A percentile compares a stretch with the other conserved stretches of the same genome.
Conservation (phyloP, 2,797 vertebrate species). For the Etheostoma nigrum region DNA sequence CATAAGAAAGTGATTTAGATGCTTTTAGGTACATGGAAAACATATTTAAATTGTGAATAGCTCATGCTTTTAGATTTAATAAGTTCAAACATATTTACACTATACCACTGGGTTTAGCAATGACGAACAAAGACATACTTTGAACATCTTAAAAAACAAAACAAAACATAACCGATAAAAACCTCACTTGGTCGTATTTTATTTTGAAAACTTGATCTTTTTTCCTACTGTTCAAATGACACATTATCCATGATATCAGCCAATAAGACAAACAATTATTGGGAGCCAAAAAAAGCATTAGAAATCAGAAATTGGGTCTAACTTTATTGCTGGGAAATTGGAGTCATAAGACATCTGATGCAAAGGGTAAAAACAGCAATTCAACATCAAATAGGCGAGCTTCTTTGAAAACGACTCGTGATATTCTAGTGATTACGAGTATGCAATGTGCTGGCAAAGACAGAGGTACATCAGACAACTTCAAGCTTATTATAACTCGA, state of each 20-base stretch:
- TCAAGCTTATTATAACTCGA: slow-evolving; percentile 38
- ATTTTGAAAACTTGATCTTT: neutral
- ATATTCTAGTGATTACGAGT: slow-evolving; percentile 18
- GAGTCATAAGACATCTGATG: slow-evolving; percentile 50
- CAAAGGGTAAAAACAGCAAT: slow-evolving; percentile 36
- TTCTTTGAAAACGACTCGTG: slow-evolving; percentile 37
- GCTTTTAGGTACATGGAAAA: slow-evolving; percentile 24
- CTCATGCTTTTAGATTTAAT: slow-evolving; percentile 2
- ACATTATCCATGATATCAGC: neutral
- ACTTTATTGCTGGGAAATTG: slow-evolving; percentile 37
- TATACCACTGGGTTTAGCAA: neutral
- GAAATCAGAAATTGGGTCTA: neutral
- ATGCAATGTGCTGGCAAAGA: slow-evolving; percentile 14
- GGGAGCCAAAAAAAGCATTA: neutral
- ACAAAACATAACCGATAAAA: neutral
- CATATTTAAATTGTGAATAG: neutral
- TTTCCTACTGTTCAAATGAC: neutral
- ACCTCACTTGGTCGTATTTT: neutral
- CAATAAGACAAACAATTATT: neutral
- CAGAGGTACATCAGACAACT: slow-evolving; percentile 27
- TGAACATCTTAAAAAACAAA: neutral
- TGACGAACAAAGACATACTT: neutral
- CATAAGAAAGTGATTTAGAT: neutral
- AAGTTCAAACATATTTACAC: slow-evolving; percentile 1
- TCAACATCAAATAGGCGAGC: slow-evolving; percentile 29